Conservation (phyloP, 2,113 vertebrate species). For the Lethenteron reissneri region DNA sequence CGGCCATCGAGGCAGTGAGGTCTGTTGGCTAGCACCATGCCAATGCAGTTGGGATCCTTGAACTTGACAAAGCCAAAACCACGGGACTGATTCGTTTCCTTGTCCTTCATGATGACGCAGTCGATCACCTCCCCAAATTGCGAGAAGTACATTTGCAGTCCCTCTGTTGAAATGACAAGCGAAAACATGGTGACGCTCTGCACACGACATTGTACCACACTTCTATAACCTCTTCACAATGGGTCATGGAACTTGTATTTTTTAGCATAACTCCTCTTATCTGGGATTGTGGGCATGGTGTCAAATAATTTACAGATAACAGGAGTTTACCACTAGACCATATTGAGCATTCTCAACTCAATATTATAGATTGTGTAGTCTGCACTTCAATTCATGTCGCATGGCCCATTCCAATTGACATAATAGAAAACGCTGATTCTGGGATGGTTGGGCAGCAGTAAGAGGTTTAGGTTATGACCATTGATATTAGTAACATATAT, state of each 20-base stretch:
- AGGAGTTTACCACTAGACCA: too few relatives aligned
- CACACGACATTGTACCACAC: neutral
- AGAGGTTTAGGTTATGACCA: neutral
- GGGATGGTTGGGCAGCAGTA: too few relatives aligned
- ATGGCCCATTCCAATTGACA: too few relatives aligned
- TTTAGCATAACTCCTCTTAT: too few relatives aligned
- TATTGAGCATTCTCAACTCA: too few relatives aligned
- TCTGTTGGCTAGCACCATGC: conserved; percentile 85
- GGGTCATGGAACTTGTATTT: neutral
- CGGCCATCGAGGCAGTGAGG: conserved; percentile 88
- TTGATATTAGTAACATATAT: neutral
- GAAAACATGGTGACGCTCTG: neutral
- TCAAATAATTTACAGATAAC: too few relatives aligned
- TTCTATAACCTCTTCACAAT: neutral
- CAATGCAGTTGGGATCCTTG: conserved; percentile 97
- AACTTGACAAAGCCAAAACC: conserved; percentile 99
- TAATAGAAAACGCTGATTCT: too few relatives aligned
- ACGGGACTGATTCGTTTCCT: conserved; percentile 96
- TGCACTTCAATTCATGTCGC: too few relatives aligned
- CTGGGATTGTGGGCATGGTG: too few relatives aligned
- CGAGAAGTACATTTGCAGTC: conserved; percentile 87
- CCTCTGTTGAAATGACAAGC: conserved; percentile 41
- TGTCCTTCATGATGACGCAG: conserved; percentile 99
- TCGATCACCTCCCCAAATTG: conserved; percentile 97
- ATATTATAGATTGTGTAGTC: too few relatives aligned